These are phyloP conservation scores for Ophonus ardosiacus DNA, from an alignment of 2,888 invertebrate species.

Conservation along the genomic window DNA sequence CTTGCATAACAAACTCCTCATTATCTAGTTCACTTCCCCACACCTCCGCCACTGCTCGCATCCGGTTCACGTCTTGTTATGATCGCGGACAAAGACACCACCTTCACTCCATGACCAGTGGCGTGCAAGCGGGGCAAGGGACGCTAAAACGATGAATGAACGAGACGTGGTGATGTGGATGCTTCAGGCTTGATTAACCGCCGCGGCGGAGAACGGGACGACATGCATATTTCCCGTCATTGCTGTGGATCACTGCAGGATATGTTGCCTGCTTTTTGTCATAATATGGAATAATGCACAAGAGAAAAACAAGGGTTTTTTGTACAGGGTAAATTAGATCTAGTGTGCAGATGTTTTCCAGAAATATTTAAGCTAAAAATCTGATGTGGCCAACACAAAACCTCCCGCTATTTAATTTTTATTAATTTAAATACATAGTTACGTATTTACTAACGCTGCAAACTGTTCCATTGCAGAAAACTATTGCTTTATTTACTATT, in stretches of 20 bases:
- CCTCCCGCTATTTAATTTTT: no score
- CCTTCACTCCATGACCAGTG: not conserved
- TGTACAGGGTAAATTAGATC: not conserved
- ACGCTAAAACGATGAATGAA: constrained; percentile 52
- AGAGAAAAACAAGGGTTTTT: not conserved
- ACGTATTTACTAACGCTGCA: no score
- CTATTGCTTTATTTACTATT: no score
- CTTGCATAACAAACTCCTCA: not conserved
- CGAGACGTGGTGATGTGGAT: constrained; percentile 58
- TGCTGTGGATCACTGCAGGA: constrained; percentile 19
- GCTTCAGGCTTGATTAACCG: constrained; percentile 67
- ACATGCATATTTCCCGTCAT: constrained; percentile 53
- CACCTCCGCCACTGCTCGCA: not conserved
- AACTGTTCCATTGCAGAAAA: no score
- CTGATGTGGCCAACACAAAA: no score
- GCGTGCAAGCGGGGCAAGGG: not conserved
- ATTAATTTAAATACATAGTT: no score
- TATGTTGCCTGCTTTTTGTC: constrained; percentile 14
- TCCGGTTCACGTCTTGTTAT: constrained; percentile 66
- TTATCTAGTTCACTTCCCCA: not conserved
- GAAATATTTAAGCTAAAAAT: no score
- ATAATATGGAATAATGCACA: constrained; percentile 57
- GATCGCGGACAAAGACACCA: constrained; percentile 65
- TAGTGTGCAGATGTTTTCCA: not conserved
- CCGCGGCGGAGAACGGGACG: constrained; percentile 7